Percentiles rank a stretch among this genome's conserved stretches.
phyloP scores from a whole-genome alignment of 2,888 invertebrate genomes.

The Limnephilus auricula region DNA sequence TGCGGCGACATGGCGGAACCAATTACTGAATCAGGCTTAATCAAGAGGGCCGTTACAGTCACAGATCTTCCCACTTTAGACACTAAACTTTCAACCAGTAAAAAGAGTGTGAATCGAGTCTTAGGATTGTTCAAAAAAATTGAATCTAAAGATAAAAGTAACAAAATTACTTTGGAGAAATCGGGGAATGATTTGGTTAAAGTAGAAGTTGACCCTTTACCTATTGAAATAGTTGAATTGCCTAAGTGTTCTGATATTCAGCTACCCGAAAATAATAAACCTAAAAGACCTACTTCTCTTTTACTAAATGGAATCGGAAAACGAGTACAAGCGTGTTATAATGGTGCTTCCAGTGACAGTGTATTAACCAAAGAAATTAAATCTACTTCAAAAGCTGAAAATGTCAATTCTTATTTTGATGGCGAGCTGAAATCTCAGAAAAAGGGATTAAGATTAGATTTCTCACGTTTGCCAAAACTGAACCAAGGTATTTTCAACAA shows the following conservation, averaged over 20 bases:
- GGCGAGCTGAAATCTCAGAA: slow-evolving; percentile 67
- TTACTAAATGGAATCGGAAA: slow-evolving; percentile 78
- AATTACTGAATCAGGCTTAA: slow-evolving; percentile 81
- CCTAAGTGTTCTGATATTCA: neutral
- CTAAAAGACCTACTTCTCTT: slow-evolving; percentile 77
- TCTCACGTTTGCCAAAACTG: slow-evolving; percentile 79
- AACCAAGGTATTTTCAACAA: slow-evolving; percentile 79
- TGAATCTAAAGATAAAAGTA: slow-evolving; percentile 77
- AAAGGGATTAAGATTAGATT: slow-evolving; percentile 80
- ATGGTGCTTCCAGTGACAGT: slow-evolving; percentile 75
- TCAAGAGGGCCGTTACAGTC: slow-evolving; percentile 85
- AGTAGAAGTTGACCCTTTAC: slow-evolving; percentile 10
- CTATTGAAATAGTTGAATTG: neutral
- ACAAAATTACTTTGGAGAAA: slow-evolving; percentile 68
- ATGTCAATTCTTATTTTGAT: slow-evolving; percentile 39
- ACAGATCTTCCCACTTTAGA: slow-evolving; percentile 80
- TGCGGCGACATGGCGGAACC: slow-evolving; percentile 74
- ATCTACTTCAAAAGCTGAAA: slow-evolving; percentile 59
- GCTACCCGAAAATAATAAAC: slow-evolving; percentile 71
- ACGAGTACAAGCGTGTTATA: slow-evolving; percentile 74
- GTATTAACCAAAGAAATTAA: slow-evolving; percentile 67
- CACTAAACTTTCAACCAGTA: slow-evolving; percentile 75
- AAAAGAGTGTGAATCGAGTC: slow-evolving; percentile 84
- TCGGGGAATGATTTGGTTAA: neutral
- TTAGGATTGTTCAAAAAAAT: slow-evolving; percentile 87